Evolutionary conservation across 30 jellyfish, hydroid and myxozoan genomes (phyloP).

Genomic region (Cassiopea andromeda): DNA sequence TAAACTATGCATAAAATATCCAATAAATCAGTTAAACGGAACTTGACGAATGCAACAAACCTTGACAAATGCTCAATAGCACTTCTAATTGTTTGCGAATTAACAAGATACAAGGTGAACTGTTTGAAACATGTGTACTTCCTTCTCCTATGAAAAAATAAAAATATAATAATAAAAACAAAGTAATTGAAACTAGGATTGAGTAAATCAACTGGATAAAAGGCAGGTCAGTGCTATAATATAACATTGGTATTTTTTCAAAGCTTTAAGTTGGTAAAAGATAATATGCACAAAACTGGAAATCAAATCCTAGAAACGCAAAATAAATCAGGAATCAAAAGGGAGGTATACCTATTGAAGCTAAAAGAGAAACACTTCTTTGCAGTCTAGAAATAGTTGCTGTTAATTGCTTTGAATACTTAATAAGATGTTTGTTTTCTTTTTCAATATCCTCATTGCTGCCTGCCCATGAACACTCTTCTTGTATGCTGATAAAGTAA

Average conservation of each 20-base stretch:
- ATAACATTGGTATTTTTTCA: too few species aligned
- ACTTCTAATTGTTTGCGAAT: slow-evolving; percentile 39
- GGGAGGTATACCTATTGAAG: slow-evolving; percentile 46
- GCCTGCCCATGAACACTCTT: slow-evolving; percentile 76
- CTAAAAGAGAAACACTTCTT: slow-evolving; percentile 44
- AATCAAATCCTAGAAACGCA: too few species aligned
- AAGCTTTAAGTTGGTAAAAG: too few species aligned
- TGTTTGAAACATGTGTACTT: not conserved
- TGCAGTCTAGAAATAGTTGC: slow-evolving; percentile 61
- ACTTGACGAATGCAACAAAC: slow-evolving; percentile 4
- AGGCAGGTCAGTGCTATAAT: too few species aligned
- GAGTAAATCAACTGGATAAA: not conserved
- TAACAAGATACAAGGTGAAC: slow-evolving; percentile 47
- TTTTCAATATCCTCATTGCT: slow-evolving; percentile 73
- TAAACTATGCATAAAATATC: too few species aligned
- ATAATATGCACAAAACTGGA: too few species aligned
- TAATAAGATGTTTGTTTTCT: slow-evolving; percentile 32
- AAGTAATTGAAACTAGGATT: not conserved
- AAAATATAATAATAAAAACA: not conserved
- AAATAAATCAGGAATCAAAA: not conserved
- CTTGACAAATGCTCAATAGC: slow-evolving; percentile 43
- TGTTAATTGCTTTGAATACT: slow-evolving; percentile 32
- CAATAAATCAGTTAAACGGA: not conserved
- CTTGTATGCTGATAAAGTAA: slow-evolving; percentile 56
- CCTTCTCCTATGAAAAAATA: slow-evolving; percentile 1